Conservation (phyloP, 1,140 invertebrate genomes). For the Eubasilissa regina region DNA sequence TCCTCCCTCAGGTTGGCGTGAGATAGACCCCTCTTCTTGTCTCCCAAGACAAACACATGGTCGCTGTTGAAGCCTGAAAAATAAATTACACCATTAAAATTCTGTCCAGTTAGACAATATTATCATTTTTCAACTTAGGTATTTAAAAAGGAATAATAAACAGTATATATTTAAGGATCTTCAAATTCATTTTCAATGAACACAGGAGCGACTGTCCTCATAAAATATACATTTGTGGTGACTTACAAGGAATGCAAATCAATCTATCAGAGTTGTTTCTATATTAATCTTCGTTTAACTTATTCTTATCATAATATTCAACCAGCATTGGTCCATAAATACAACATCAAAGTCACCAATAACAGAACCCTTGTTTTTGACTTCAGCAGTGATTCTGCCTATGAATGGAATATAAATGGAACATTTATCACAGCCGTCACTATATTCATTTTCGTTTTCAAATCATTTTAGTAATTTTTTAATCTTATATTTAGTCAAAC, state of each 20-base stretch:
- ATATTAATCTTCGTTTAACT: too few relatives aligned
- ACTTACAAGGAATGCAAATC: background rate
- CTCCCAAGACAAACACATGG: constrained; percentile 65
- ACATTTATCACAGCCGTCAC: too few relatives aligned
- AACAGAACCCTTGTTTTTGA: constrained; percentile 63
- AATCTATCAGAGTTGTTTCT: too few relatives aligned
- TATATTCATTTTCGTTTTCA: too few relatives aligned
- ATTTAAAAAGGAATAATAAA: background rate
- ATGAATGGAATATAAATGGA: constrained; percentile 63
- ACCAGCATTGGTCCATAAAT: too few relatives aligned
- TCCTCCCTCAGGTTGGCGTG: constrained; percentile 60
- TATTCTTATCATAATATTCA: too few relatives aligned
- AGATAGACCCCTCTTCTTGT: constrained; percentile 65
- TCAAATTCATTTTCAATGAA: background rate
- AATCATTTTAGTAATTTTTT: too few relatives aligned
- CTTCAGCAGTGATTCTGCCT: constrained; percentile 59
- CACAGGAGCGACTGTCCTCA: background rate
- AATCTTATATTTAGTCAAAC: constrained; percentile 52
- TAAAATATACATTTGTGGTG: background rate
- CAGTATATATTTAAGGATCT: background rate
- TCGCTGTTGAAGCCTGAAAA: constrained; percentile 64
- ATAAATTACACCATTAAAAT: background rate
- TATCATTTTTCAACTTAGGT: too few relatives aligned
- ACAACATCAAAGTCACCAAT: constrained; percentile 65
- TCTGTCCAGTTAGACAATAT: too few relatives aligned